Base-by-base conservation (phyloP, 2,113 vertebrate genomes). In the Coptodon bakossiorum region DNA sequence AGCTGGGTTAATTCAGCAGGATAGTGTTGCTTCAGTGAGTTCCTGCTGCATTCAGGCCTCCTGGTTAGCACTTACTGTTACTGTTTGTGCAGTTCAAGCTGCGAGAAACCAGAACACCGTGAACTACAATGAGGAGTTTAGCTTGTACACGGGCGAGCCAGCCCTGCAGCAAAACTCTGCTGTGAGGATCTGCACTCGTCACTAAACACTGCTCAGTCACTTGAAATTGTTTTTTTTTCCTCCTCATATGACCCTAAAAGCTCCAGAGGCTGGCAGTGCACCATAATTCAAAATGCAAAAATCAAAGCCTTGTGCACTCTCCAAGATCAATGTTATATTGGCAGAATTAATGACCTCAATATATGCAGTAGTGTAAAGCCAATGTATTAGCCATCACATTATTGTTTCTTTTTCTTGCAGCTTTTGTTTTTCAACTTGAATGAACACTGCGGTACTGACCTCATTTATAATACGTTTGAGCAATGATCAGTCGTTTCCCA, bases 1-100 rank as follows among this genome's bases (percentile, higher is more conserved):
- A 88, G 92, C 86, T 83, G 73, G 73, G 88, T 79, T 83, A 89
- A 89, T 90, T 89, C 90, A 88, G 81, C 71, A 9, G 34, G 76
- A 89, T 89, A 84, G 86, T 80, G 83, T 88, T 84, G 71, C 85
- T 73, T 86, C 90, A 86, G 4, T 53, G 27, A 80, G 22, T 48
- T 59, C 38, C 34, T 52, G 52, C 57, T 86, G 82, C 57, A 82
- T 78, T 81, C 68, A 84, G 61, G 45, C 63, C 83, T 84, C 80
- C 27, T 14, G 10, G 76, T 89, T 57, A 88, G 87, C 85, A 82
- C 83, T 90, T 85, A 63, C 81, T 90, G 66, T 82, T 81, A 80
- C 85, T 90, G 86, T 89, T 87, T 76, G 50, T 36, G 10, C 43
- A 81, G 80, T 83, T 57, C 27, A 31, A 83, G 88, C 56, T 88